Percentiles rank a stretch among this genome's conserved stretches.
Evolutionary conservation across 64 coral and sea anemone genomes (phyloP).

Genomic region (Actinia tenebrosa): DNA sequence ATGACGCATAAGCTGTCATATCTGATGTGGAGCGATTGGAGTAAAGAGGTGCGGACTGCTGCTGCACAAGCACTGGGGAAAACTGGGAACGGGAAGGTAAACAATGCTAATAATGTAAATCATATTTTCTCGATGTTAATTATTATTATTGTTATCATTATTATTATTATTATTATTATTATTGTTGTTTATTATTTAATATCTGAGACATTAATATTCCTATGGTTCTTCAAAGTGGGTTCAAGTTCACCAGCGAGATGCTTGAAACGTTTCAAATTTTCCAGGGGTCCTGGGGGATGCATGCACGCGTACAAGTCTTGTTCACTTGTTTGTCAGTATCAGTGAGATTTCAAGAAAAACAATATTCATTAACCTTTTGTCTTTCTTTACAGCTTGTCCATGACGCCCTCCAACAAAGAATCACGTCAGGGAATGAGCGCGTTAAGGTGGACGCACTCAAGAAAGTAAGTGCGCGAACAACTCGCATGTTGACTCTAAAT

Average conservation of each 20-base stretch:
- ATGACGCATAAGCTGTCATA: conserved; percentile 91
- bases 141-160: too few species aligned
- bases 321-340: too few species aligned
- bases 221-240: not conserved
- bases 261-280: not conserved
- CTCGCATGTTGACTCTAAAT: too few species aligned
- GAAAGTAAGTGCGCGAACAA: conserved; percentile 38
- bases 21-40: conserved; percentile 99
- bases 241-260: not conserved
- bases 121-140: too few species aligned
- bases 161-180: too few species aligned
- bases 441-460: conserved; percentile 88
- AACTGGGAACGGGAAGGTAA: conserved; percentile 97
- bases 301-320: too few species aligned
- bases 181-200: not conserved
- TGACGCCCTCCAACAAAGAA: conserved; percentile 75
- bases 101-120: not conserved
- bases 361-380: not conserved
- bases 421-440: conserved; percentile 83
- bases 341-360: not conserved
- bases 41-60: conserved; percentile 71
- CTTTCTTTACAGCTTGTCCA: conserved; percentile 69
- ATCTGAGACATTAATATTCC: not conserved
- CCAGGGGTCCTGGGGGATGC: not conserved
- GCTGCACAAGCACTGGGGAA: conserved; percentile 93